These are phyloP conservation scores for Holothuria leucospilota DNA, from an alignment of 53 echinoderm and acorn worm species.

Conservation along the genomic window DNA sequence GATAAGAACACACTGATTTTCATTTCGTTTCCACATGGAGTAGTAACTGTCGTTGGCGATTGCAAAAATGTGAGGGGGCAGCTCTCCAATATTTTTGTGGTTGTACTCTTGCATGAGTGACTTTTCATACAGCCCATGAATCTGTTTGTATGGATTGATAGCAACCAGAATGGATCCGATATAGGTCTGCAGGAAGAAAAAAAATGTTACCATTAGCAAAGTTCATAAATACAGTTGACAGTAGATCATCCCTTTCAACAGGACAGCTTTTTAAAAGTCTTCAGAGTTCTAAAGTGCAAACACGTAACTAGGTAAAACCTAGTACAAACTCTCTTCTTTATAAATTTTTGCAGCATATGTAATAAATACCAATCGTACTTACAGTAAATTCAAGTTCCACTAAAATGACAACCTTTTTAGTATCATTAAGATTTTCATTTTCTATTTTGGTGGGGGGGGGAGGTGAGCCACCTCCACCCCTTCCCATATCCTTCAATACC, in stretches of 20 bases:
- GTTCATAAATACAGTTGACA: not conserved
- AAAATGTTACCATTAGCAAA: not conserved
- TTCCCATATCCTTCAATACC: too few species aligned
- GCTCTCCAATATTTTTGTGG: conserved; percentile 90
- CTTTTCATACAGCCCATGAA: conserved; percentile 71
- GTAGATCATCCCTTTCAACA: not conserved
- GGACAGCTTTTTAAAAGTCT: too few species aligned
- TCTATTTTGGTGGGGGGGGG: too few species aligned
- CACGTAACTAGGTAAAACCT: too few species aligned
- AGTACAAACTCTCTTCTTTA: too few species aligned
- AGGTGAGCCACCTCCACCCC: too few species aligned
- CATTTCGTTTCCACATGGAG: conserved; percentile 94
- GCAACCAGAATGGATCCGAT: conserved; percentile 96
- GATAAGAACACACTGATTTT: conserved; percentile 96
- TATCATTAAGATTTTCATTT: too few species aligned
- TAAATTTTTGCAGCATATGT: too few species aligned
- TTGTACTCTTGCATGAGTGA: conserved; percentile 84
- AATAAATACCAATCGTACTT: too few species aligned
- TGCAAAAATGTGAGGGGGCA: conserved; percentile 95
- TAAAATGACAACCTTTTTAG: too few species aligned
- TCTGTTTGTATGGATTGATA: conserved; percentile 90
- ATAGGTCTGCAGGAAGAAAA: conserved; percentile 74
- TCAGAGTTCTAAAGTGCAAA: too few species aligned
- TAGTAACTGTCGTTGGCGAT: conserved; percentile 95
- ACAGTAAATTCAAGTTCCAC: too few species aligned